Evolutionary conservation across 1,140 invertebrate genomes (phyloP).

Genomic region (Cryptotermes secundus): DNA sequence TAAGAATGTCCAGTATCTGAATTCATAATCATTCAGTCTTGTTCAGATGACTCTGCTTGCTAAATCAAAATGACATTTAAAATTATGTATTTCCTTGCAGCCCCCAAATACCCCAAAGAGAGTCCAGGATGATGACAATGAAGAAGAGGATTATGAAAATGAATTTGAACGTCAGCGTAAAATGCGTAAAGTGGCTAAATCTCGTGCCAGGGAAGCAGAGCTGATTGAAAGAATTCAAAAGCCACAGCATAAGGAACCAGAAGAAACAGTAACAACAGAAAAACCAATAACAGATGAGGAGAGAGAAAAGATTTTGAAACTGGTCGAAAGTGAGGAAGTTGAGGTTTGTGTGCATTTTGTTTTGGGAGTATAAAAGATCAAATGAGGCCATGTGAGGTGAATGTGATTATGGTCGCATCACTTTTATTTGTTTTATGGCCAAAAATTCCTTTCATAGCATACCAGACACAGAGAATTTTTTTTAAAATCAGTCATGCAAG

Average conservation of each 20-base stretch:
- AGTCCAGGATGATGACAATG: conserved; percentile 61
- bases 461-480: no score
- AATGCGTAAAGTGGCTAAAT: conserved; percentile 37
- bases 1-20: background rate
- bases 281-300: conserved; percentile 72
- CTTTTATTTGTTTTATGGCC: no score
- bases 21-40: background rate
- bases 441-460: no score
- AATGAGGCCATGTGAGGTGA: no score
- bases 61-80: no score
- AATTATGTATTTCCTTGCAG: conserved; percentile 48
- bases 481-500: no score
- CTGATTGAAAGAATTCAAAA: background rate
- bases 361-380: no score
- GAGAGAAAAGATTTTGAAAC: conserved; percentile 75
- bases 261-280: conserved; percentile 43
- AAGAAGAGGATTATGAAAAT: conserved; percentile 54
- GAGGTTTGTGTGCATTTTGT: conserved; percentile 18
- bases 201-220: conserved; percentile 22
- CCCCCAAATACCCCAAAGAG: conserved; percentile 77
- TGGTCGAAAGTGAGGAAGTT: conserved; percentile 66
- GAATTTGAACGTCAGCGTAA: conserved; percentile 46
- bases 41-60: no score
- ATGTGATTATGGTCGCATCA: no score
- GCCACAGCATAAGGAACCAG: background rate